Conservation (phyloP, 2,797 vertebrate genomes). For the Poeciliopsis presidionis region DNA sequence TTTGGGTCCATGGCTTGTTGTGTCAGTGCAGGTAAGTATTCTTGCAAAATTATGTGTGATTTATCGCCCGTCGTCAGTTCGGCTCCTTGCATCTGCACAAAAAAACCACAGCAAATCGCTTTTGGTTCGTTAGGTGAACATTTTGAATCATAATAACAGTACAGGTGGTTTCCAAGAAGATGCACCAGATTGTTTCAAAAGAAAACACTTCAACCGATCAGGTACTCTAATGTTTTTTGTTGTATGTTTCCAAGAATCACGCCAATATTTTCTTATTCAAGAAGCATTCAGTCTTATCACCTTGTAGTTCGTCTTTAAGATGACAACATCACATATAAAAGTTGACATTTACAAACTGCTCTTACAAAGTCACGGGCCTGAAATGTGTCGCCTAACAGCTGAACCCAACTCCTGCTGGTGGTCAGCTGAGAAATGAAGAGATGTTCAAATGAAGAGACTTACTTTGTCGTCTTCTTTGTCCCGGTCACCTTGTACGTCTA, state of each 20-base stretch:
- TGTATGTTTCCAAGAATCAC: neutral
- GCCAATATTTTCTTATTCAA: neutral
- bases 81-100: constrained; percentile 1
- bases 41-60: constrained; percentile 18
- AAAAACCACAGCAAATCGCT: neutral
- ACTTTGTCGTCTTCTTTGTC: neutral
- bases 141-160: neutral
- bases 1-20: constrained; percentile 11
- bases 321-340: neutral
- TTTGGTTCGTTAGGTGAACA: neutral
- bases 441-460: neutral
- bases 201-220: neutral
- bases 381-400: neutral
- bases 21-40: constrained; percentile 18
- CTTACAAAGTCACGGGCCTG: neutral
- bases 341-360: neutral
- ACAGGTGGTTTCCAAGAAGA: neutral
- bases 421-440: neutral
- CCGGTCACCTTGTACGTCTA: constrained; percentile 1
- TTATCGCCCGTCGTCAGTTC: constrained; percentile 17
- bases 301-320: neutral
- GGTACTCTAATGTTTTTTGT: neutral
- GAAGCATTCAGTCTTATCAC: neutral
- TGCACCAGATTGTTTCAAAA: neutral
- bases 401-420: neutral